Evolutionary conservation across 1,140 invertebrate species (phyloP).

Genomic region (Spodoptera litura): DNA sequence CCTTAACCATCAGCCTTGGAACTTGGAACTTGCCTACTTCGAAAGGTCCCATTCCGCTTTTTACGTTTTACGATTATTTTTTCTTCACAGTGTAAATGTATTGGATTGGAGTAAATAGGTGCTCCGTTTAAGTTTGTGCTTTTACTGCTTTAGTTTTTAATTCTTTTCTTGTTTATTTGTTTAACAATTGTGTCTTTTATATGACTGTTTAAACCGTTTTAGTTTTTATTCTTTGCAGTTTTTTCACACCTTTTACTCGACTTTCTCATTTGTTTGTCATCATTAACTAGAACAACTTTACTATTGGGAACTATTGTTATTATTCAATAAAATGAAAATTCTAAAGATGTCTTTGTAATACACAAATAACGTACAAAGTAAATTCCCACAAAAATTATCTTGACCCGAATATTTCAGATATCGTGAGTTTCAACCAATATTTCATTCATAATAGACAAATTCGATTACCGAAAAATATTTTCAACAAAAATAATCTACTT

Average conservation of each 20-base stretch:
- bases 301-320: no score
- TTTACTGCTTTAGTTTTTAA: slow-evolving; percentile 33
- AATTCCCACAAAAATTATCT: neutral
- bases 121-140: slow-evolving; percentile 32
- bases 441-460: neutral
- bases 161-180: slow-evolving; percentile 21
- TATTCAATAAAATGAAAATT: neutral
- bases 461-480: slow-evolving; percentile 23
- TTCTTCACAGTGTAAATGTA: slow-evolving; percentile 36
- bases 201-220: neutral
- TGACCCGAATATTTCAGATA: neutral
- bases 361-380: neutral
- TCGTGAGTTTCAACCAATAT: neutral
- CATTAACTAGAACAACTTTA: no score
- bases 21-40: slow-evolving; percentile 68
- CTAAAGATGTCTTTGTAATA: neutral
- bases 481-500: slow-evolving; percentile 21
- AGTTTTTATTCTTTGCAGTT: neutral
- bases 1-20: slow-evolving; percentile 68
- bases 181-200: slow-evolving; percentile 9
- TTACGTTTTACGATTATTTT: slow-evolving; percentile 52
- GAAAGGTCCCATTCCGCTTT: slow-evolving; percentile 51
- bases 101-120: slow-evolving; percentile 39
- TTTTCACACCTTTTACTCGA: no score
- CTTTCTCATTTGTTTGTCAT: no score